Base-by-base conservation (phyloP, 2,888 invertebrate genomes). In the Lacanobia oleracea region DNA sequence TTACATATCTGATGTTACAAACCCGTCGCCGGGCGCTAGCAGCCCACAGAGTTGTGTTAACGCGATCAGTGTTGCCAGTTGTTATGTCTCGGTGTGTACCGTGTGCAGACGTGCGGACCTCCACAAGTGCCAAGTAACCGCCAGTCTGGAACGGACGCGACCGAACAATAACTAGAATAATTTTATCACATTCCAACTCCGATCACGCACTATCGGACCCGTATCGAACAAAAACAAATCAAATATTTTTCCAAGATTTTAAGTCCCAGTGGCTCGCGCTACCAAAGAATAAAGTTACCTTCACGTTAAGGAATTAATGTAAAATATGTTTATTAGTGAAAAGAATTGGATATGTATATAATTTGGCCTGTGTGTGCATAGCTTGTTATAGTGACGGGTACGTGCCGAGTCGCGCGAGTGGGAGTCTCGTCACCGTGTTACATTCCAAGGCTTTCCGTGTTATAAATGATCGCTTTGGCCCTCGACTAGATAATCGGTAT, bases 271-370 rank as follows among this genome's bases (percentile, higher is more conserved):
- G 93, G 93, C 93, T 93, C 93, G 94, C 91, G 93, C 95, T 94
- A 96, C 95, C 95, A 96, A 96, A 96, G 95, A 96, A 90, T 94
- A 92, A 92, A 93, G 95, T 96, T 96, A 96, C 95, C 95, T 93
- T 94, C 94, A 92, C 91, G 89, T 89, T 94, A 94, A 93, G 93
- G 91, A 90, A 88, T 86, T 94, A 91, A 91, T 94, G 93, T 95
- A 93, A 91, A 91, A 93, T 94, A 94, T 93, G 89, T 91, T 85
- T 80, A 83, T 76, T 94, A 94, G 94, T 90, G 85, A 91, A 93
- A 84, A 75, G 21, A 90, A 92, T 91, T 87, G 86, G 85, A 91
- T 81, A 87, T 93, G 93, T 94, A 93, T 91, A 94, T 94, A 93
- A 92, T 93, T 94, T 93, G 84, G 92, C 93, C 91, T 92, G 90